Base-by-base conservation (phyloP, 2,113 vertebrate species). In the Butorides virescens region DNA sequence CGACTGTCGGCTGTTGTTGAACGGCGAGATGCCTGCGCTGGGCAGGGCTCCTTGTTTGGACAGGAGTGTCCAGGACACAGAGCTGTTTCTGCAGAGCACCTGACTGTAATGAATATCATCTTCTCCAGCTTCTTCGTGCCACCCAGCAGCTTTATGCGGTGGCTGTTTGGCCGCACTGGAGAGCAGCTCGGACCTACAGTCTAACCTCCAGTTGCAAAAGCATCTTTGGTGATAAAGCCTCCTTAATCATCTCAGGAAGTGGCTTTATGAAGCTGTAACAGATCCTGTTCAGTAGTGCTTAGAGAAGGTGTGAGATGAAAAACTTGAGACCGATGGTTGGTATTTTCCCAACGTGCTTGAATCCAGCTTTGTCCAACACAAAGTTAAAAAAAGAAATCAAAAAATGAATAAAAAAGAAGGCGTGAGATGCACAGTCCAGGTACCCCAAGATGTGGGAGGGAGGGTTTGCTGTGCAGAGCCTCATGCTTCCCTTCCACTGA, bases 401-500 rank as follows among this genome's bases (percentile, higher is more conserved):
- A 30, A 30, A 34, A 72, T 21, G 44, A 46, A 17, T 17, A 65
- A 61, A 18, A 67, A 30, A 46, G 3, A 29, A 44, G 32, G 42
- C 26, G n/a, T 19, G 27, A 13, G 56, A 30, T 63, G 16, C 34
- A 10, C 14, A 49, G 29, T 29, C 66, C 23, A 14, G 25, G 53
- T 32, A 34, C 23, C 49, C 23, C 5, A 6, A 50, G 86, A 4
- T 14, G 67, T 2, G 21, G 17, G 21, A n/a, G 55, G 23, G 36
- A 27, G 21, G 50, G 34, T 10, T 7, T 16, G 22, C 36, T 36
- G 39, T 29, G 39, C 53, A 52, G 46, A 73, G 16, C 55, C 39
- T n/a, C 70, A 13, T 3, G 2, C n/a, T 29, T 27, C 30, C 42
- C 29, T 52, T 46, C 11, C 1, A 2, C 50, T n/a, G 26, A 11